Base-by-base conservation (phyloP, 1,140 invertebrate genomes). In the Anthonomus grandis region DNA sequence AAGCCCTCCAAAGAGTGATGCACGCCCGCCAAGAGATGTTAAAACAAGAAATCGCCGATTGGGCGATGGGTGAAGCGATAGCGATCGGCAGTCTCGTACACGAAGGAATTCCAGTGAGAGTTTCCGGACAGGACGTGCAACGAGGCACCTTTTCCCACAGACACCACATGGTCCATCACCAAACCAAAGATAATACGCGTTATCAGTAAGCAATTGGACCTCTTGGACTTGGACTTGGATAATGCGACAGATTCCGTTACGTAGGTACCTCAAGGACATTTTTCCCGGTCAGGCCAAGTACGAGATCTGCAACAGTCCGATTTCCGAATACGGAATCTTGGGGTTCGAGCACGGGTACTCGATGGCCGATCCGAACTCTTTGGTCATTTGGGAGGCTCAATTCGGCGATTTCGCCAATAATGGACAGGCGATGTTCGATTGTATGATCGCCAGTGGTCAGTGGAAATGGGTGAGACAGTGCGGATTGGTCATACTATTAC, bases 391-490 rank as follows among this genome's bases (percentile, higher is more conserved):
- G 93, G 93, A 96, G 76, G 91, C 86, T 25, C 83, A 95, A 74
- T 96, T 95, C 75, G 93, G 93, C 0, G 93, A 96, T 74, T 95
- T 95, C 68, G 76, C 79, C 23, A 93, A 95, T 74, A 90, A 81
- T 12, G 91, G 87, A 44, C 86, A 95, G 76, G 85, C 86, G 58
- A 84, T 93, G 45, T 85, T 94, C 67, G 93, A 96, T 74, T 89
- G 90, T 66, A 89, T 94, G 69, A 83, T 95, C 31, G 74, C 78
- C 37, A 85, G 84, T 64, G 89, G 87, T 4, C 85, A 93, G 75
- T 75, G 82, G 48, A 94, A 94, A 75, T 94, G 91, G 91, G 79
- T 87, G 4, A 78, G 89, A 47, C 90, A 93, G 74, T 84, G 83
- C 54, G 91, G 90, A 24, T 62, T 96, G 21, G 86, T 92, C 1